Conservation (phyloP, 35 echinoderm and acorn worm species). For the Eucidaris tribuloides region DNA sequence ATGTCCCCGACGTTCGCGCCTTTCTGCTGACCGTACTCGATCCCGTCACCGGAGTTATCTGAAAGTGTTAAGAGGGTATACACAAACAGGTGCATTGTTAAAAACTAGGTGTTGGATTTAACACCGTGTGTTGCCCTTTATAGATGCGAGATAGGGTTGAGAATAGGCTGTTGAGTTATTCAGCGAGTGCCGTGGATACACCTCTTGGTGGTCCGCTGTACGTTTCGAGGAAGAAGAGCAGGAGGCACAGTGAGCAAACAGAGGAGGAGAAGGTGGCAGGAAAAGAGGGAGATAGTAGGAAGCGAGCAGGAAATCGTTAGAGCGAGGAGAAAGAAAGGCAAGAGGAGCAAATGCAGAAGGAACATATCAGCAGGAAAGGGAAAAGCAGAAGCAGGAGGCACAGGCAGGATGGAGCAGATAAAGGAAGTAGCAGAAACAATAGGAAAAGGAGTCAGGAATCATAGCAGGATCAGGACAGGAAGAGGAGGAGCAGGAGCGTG, state of each 20-base stretch:
- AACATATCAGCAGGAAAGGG: not conserved
- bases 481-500: too few species aligned
- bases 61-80: not conserved
- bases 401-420: too few species aligned
- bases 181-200: not conserved
- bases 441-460: too few species aligned
- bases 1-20: conserved; percentile 51
- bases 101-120: not conserved
- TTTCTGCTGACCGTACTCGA: conserved; percentile 61
- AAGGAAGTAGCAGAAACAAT: too few species aligned
- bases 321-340: not conserved
- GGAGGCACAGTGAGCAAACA: not conserved
- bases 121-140: too few species aligned
- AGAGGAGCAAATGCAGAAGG: not conserved
- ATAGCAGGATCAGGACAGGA: too few species aligned
- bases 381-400: too few species aligned
- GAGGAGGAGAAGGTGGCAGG: not conserved
- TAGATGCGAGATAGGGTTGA: not conserved
- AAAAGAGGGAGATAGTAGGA: not conserved
- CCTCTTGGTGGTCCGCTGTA: not conserved
- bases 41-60: conserved; percentile 66
- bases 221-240: not conserved
- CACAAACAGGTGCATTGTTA: not conserved
- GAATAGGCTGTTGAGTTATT: not conserved
- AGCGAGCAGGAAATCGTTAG: not conserved